phyloP scores from a whole-genome alignment of 1,140 invertebrate genomes.

The Archivesica marissinica region DNA sequence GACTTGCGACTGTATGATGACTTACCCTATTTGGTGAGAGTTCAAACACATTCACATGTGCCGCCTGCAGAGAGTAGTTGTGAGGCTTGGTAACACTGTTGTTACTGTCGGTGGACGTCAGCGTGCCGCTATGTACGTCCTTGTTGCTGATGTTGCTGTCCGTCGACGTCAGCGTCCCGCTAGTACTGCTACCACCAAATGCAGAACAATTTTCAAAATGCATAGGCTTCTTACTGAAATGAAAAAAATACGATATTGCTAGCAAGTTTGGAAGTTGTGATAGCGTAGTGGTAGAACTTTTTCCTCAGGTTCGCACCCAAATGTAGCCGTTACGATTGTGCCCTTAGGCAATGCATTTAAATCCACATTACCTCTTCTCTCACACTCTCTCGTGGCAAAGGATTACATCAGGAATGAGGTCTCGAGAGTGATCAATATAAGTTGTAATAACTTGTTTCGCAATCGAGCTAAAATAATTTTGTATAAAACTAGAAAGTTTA shows the following conservation, averaged over 20 bases:
- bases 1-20: background rate
- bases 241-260: background rate
- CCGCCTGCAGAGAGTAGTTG: conserved; percentile 20
- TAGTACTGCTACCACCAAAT: conserved; percentile 62
- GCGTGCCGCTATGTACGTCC: conserved; percentile 35
- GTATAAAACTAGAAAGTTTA: too few relatives aligned
- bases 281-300: too few relatives aligned
- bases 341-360: too few relatives aligned
- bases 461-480: too few relatives aligned
- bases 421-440: too few relatives aligned
- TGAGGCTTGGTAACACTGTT: conserved; percentile 23
- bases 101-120: conserved; percentile 60
- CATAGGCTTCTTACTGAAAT: conserved; percentile 61
- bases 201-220: conserved; percentile 61
- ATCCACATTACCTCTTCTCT: too few relatives aligned
- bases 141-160: conserved; percentile 61
- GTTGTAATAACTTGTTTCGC: too few relatives aligned
- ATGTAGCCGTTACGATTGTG: too few relatives aligned
- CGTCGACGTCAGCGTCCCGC: conserved; percentile 56
- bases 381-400: too few relatives aligned
- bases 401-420: too few relatives aligned
- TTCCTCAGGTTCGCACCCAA: too few relatives aligned
- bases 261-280: too few relatives aligned
- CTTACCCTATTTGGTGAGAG: conserved; percentile 41
- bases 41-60: conserved; percentile 61